Conservation (phyloP, 2,888 invertebrate species). For the Alloplasta piceator region DNA sequence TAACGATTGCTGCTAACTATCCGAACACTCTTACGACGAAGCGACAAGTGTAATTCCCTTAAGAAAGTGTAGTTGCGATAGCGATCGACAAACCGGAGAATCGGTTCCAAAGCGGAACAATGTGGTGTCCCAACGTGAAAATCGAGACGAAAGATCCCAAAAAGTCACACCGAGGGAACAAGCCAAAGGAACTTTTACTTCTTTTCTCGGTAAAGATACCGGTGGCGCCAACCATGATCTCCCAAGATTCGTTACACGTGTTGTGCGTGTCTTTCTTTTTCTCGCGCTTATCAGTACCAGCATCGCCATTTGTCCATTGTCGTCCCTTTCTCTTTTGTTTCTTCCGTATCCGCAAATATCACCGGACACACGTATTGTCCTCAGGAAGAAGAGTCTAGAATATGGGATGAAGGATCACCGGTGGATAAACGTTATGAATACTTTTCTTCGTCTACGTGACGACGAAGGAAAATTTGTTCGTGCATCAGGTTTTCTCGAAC, state of each 20-base stretch:
- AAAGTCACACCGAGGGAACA: too few species aligned
- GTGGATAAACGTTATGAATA: constrained; percentile 29
- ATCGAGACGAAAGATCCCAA: too few species aligned
- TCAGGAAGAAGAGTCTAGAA: neutral
- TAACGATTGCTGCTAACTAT: too few species aligned
- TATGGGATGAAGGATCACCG: constrained; percentile 18
- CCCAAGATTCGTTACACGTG: constrained; percentile 67
- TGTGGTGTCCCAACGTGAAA: too few species aligned
- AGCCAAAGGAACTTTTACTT: too few species aligned
- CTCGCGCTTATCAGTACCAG: constrained; percentile 47
- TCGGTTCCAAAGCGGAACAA: too few species aligned
- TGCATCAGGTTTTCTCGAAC: neutral
- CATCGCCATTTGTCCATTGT: constrained; percentile 43
- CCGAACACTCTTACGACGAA: too few species aligned
- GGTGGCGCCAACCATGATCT: constrained; percentile 41
- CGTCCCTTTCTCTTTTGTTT: constrained; percentile 25
- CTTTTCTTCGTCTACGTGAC: constrained; percentile 19
- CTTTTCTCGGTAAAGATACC: too few species aligned
- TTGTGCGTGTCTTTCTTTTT: constrained; percentile 22
- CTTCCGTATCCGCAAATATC: constrained; percentile 56
- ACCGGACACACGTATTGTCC: neutral
- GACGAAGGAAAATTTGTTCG: constrained; percentile 18
- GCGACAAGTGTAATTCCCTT: too few species aligned
- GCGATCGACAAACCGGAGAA: too few species aligned
- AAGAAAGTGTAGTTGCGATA: too few species aligned